Conservation (phyloP, 2,113 vertebrate genomes). For the Apodemus sylvaticus region DNA sequence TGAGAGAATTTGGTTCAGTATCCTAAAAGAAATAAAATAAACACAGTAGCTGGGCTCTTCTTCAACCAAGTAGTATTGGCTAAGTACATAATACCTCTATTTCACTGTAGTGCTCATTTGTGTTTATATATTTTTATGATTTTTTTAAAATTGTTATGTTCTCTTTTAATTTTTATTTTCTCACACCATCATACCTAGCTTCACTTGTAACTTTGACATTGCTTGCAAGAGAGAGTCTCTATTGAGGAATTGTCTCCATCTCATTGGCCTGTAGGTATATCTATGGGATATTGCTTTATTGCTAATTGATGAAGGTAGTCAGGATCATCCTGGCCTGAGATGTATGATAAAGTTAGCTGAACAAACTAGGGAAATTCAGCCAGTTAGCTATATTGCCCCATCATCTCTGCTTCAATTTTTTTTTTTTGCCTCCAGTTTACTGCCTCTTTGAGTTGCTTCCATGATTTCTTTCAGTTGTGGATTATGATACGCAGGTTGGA, state of each 20-base stretch:
- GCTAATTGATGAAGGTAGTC: neutral
- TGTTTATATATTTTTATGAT: neutral
- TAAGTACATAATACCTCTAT: neutral
- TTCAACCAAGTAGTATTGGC: neutral
- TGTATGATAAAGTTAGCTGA: neutral
- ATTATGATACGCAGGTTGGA: neutral
- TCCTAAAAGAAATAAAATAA: neutral
- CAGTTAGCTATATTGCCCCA: neutral
- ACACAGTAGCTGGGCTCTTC: neutral
- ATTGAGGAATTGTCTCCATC: neutral
- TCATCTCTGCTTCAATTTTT: neutral
- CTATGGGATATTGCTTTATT: neutral
- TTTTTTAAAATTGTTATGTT: neutral
- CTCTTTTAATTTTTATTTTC: neutral
- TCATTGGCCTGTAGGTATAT: neutral
- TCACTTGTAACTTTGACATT: neutral
- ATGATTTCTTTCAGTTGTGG: neutral
- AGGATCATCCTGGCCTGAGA: neutral
- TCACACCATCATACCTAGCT: neutral
- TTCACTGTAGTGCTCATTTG: neutral
- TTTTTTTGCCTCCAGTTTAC: neutral
- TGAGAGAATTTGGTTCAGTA: neutral
- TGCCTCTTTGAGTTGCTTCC: neutral
- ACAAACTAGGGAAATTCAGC: neutral
- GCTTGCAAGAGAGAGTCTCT: neutral